These are phyloP conservation scores for Dasysyrphus albostriatus DNA, from an alignment of 2,888 invertebrate species.

Conservation along the genomic window DNA sequence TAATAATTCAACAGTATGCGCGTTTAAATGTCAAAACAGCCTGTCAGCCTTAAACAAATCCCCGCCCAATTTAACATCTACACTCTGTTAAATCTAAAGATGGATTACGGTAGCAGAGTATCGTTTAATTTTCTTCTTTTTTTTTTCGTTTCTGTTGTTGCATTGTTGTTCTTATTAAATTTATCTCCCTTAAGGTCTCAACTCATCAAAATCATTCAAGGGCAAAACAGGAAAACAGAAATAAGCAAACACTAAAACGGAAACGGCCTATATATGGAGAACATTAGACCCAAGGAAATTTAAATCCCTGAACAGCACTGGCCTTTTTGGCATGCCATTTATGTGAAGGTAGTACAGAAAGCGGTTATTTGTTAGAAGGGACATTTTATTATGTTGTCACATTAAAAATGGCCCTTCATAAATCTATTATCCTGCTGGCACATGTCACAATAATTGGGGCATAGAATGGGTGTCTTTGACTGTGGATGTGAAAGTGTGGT, in stretches of 20 bases:
- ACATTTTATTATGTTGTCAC: slow-evolving; percentile 61
- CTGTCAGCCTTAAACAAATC: slow-evolving; percentile 60
- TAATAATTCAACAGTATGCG: slow-evolving; percentile 60
- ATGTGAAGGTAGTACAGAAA: neutral
- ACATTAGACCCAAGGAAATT: slow-evolving; percentile 53
- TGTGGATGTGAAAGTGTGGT: slow-evolving; percentile 19
- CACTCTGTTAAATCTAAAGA: slow-evolving; percentile 53
- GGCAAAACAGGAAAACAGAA: slow-evolving; percentile 11
- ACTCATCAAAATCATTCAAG: slow-evolving; percentile 40
- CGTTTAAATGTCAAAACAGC: slow-evolving; percentile 59
- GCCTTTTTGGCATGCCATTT: slow-evolving; percentile 11
- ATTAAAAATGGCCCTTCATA: slow-evolving; percentile 65
- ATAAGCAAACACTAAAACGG: slow-evolving; percentile 22
- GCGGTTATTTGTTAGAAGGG: slow-evolving; percentile 52
- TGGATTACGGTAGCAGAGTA: slow-evolving; percentile 38
- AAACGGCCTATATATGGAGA: neutral
- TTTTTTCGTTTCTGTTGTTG: neutral
- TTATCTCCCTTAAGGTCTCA: slow-evolving; percentile 41
- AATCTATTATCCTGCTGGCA: slow-evolving; percentile 62
- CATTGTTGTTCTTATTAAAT: slow-evolving; percentile 35
- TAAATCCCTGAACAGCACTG: slow-evolving; percentile 51
- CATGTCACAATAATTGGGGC: slow-evolving; percentile 50
- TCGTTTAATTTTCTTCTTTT: neutral
- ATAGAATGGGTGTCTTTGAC: slow-evolving; percentile 10
- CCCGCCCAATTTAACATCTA: slow-evolving; percentile 66